Conservation (phyloP, 2,888 invertebrate species). For the Sphaerophoria rueppellii region DNA sequence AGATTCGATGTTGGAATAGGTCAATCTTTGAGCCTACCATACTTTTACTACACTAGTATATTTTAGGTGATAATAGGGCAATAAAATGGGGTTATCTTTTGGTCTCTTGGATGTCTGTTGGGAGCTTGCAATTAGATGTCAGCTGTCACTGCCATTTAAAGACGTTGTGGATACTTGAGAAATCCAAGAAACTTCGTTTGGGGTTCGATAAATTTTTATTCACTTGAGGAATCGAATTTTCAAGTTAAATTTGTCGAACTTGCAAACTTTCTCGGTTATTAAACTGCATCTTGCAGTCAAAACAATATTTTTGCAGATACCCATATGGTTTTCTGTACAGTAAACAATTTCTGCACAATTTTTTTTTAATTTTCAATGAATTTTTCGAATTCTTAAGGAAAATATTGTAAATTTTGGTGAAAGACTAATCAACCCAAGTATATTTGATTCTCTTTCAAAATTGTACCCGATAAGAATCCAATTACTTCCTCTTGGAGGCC, state of each 20-base stretch:
- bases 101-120: neutral
- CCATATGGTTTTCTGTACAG: too few relatives aligned
- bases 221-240: too few relatives aligned
- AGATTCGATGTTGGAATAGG: neutral
- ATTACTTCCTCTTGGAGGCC: slow-evolving; percentile 75
- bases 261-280: too few relatives aligned
- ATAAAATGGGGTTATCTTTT: slow-evolving; percentile 47
- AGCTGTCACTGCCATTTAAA: neutral
- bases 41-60: neutral
- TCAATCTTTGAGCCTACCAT: neutral
- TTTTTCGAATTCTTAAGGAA: neutral
- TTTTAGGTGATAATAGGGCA: slow-evolving; percentile 18
- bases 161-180: too few relatives aligned
- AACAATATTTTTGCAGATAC: too few relatives aligned
- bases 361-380: neutral
- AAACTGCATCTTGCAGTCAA: too few relatives aligned
- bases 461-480: slow-evolving; percentile 58
- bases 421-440: neutral
- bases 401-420: neutral
- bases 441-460: neutral
- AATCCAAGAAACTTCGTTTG: too few relatives aligned
- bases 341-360: neutral
- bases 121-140: neutral
- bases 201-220: too few relatives aligned
- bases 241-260: too few relatives aligned